These are phyloP conservation scores for Laterallus jamaicensis DNA, from an alignment of 2,113 vertebrate genomes.

Conservation along the genomic window DNA sequence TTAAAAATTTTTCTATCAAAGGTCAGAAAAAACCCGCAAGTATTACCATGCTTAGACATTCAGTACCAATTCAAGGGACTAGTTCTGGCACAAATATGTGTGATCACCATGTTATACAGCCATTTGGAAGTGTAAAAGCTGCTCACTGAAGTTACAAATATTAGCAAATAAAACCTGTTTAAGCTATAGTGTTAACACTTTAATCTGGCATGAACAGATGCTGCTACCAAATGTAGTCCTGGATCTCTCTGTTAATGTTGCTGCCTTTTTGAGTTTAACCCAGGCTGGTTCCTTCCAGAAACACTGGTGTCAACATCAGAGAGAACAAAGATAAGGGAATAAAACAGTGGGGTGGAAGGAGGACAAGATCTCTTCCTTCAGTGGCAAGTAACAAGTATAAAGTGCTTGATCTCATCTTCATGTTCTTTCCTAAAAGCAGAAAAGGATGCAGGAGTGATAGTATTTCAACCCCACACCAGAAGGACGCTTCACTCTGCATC, in stretches of 20 bases:
- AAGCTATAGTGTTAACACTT: conserved; percentile 1
- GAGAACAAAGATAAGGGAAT: not conserved
- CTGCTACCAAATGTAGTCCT: not conserved
- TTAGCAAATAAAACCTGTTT: conserved; percentile 30
- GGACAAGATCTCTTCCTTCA: not conserved
- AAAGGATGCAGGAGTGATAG: not conserved
- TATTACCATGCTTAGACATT: not conserved
- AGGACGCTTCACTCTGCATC: not conserved
- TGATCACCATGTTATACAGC: not conserved
- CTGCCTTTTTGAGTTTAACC: not conserved
- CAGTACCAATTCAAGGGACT: not conserved
- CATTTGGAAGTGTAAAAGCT: not conserved
- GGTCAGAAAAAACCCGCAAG: not conserved
- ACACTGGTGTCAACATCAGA: not conserved
- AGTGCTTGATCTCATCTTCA: not conserved
- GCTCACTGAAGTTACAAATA: not conserved
- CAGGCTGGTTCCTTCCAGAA: not conserved
- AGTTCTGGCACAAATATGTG: not conserved
- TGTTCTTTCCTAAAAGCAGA: not conserved
- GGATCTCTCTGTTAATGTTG: not conserved
- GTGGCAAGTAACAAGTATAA: not conserved
- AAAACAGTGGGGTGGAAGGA: not conserved
- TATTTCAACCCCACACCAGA: not conserved
- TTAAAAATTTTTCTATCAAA: not conserved
- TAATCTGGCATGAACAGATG: not conserved